Evolutionary conservation across 2,888 invertebrate genomes (phyloP), one percentile per base, ranked within the genome.

Genomic region (Drosophila sordidula): DNA sequence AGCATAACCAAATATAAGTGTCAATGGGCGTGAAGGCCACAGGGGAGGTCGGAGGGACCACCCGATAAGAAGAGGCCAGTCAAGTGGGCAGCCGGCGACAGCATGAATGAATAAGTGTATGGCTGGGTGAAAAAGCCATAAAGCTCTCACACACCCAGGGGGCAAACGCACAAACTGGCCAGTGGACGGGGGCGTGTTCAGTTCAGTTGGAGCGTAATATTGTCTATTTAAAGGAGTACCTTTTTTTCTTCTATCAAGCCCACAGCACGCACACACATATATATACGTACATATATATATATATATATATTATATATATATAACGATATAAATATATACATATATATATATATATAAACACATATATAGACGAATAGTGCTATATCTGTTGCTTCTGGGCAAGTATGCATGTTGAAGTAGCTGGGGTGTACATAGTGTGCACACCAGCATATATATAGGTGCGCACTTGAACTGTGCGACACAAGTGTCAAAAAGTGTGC

Each of bases 401-500:
- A 3, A 6, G 42, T 44, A 1, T 12, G 38, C 14, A 38, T 38
- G 38, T 6, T 16, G 38, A 3, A 25, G 38, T 38, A 38, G 1
- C 25, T 22, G 8, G 11, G 6, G 18, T 25, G 4, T 25, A n/a
- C 18, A 14, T 12, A 3, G 11, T 26, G 1, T 8, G 2, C 34
- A 45, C 11, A 14, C 14, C 11, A 2, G 22, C 16, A 38, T 25
- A 14, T 8, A 16, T 25, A n/a, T n/a, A 8, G 32, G 38, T 39
- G 25, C 25, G 14, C 58, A 38, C 67, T 67, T 67, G 50, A 55
- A 46, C 54, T 56, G 26, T 73, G 75, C 49, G 55, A 58, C 66
- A 66, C 47, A 82, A 82, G 77, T 80, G 83, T 70, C 72, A 58
- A 83, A 83, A 72, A 75, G 82, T 71, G 65, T 49, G 62, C 54